phyloP scores from a whole-genome alignment of 2,113 vertebrate species.

The Serinus canaria region DNA sequence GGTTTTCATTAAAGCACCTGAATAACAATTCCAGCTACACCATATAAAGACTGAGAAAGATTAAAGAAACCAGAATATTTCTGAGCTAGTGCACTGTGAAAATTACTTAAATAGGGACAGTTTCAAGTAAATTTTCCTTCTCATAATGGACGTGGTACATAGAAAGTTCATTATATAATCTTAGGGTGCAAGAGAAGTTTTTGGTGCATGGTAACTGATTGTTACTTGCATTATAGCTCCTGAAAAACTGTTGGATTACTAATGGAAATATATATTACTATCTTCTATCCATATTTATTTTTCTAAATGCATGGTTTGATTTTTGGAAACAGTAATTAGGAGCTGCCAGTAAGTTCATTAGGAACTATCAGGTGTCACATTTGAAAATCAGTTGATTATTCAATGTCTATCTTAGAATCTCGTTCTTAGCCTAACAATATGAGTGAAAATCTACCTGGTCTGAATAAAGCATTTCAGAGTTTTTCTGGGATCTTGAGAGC shows the following conservation, averaged over 20 bases:
- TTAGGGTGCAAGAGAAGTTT: background rate
- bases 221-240: background rate
- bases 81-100: background rate
- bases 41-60: background rate
- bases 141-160: background rate
- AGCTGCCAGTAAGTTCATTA: background rate
- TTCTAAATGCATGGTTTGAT: background rate
- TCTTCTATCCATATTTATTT: background rate
- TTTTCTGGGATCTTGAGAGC: background rate
- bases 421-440: background rate
- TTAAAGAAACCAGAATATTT: background rate
- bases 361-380: background rate
- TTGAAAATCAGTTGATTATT: background rate
- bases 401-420: background rate
- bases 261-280: background rate
- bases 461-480: background rate
- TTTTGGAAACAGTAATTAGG: background rate
- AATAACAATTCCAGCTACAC: background rate
- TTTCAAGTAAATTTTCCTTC: background rate
- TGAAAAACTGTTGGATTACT: background rate
- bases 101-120: background rate
- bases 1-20: background rate
- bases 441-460: background rate
- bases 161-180: background rate
- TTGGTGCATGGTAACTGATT: background rate